Evolutionary conservation across 2,888 invertebrate genomes (phyloP).

Genomic region (Plebejus argus): DNA sequence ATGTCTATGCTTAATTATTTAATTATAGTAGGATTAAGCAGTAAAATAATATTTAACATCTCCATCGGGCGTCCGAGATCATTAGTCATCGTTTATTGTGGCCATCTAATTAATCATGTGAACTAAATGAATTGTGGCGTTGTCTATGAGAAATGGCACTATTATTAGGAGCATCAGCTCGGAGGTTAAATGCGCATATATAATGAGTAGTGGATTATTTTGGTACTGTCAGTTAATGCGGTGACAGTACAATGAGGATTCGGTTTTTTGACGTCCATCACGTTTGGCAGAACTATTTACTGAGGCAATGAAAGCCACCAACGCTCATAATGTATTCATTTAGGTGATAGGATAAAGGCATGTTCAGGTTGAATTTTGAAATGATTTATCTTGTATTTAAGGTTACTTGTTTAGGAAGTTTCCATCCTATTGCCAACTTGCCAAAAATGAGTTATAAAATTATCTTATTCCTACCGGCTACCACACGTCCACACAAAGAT

Average conservation of each 20-base stretch:
- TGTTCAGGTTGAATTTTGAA: background rate
- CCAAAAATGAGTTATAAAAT: background rate
- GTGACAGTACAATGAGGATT: constrained; percentile 75
- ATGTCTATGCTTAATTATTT: constrained; percentile 16
- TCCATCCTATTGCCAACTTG: background rate
- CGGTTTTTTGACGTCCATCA: constrained; percentile 66
- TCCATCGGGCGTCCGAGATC: constrained; percentile 47
- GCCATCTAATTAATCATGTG: constrained; percentile 42
- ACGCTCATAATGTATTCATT: constrained; percentile 35
- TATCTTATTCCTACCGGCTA: no score
- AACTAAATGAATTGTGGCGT: constrained; percentile 65
- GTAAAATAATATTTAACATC: constrained; percentile 41
- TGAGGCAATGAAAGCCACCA: constrained; percentile 56
- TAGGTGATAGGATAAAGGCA: background rate
- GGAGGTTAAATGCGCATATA: constrained; percentile 70
- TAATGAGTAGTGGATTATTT: constrained; percentile 75
- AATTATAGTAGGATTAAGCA: constrained; percentile 46
- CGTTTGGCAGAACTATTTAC: constrained; percentile 51
- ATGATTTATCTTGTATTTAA: background rate
- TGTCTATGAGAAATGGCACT: constrained; percentile 56
- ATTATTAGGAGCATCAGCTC: constrained; percentile 56
- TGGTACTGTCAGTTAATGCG: constrained; percentile 73
- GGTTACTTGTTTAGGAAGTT: background rate
- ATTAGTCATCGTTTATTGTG: constrained; percentile 44
- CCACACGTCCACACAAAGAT: background rate